Percentiles rank a stretch among this genome's conserved stretches.
Evolutionary conservation across 2,113 vertebrate genomes (phyloP).

Genomic region (Ploceus nigricollis): DNA sequence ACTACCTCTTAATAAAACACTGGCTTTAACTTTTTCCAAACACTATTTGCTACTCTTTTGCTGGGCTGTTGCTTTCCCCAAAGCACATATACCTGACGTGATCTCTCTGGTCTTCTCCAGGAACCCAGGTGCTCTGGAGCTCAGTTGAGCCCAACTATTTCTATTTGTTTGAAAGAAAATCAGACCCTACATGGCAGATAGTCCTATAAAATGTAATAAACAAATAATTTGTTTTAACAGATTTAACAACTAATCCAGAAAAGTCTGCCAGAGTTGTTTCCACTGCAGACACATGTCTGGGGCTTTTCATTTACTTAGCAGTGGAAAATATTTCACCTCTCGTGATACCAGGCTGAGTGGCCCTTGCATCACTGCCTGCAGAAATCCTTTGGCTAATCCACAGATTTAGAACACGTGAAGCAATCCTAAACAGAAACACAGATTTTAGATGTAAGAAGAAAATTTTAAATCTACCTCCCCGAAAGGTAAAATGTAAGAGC

Average conservation of each 20-base stretch:
- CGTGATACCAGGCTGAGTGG: background rate
- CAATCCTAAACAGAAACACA: background rate
- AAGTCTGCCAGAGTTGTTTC: background rate
- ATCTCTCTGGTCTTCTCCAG: background rate
- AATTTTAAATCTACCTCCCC: background rate
- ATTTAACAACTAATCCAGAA: background rate
- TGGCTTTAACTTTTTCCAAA: background rate
- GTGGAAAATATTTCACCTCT: background rate
- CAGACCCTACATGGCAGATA: background rate
- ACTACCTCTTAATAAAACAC: background rate
- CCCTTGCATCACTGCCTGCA: background rate
- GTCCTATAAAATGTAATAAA: background rate
- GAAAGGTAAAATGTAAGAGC: background rate
- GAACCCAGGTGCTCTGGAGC: background rate
- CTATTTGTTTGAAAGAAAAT: background rate
- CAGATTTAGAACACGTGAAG: background rate
- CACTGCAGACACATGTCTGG: background rate
- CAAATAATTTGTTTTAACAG: background rate
- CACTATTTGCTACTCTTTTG: background rate
- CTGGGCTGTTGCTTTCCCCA: background rate
- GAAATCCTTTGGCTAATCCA: slow-evolving; percentile 14
- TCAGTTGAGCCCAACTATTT: background rate
- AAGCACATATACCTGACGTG: fast-evolving
- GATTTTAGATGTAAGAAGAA: background rate
- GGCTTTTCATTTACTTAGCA: background rate